phyloP scores from a whole-genome alignment of 2,797 vertebrate genomes.

The Mus minutoides region DNA sequence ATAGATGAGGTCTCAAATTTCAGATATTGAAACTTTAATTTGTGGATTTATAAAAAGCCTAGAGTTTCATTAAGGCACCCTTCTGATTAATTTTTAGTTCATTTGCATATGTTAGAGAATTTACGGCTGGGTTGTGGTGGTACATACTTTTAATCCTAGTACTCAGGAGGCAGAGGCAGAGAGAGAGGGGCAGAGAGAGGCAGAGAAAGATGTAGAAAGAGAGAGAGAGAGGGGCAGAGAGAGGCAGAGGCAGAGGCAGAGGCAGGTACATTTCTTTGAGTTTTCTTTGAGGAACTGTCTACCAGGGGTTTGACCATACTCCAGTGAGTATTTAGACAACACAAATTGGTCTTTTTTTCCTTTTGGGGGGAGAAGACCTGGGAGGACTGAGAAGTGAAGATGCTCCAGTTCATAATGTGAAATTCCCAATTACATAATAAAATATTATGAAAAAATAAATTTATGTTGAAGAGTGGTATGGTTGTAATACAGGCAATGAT shows the following conservation, averaged over 20 bases:
- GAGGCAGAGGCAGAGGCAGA: too few species aligned
- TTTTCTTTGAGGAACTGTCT: neutral
- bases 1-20: neutral
- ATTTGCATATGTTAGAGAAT: neutral
- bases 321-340: neutral
- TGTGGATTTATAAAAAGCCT: neutral
- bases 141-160: neutral
- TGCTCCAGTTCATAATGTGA: neutral
- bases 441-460: neutral
- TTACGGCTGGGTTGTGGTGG: neutral
- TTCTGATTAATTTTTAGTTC: neutral
- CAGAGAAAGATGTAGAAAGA: too few species aligned
- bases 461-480: slow-evolving; percentile 4
- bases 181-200: too few species aligned
- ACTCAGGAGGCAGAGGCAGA: neutral
- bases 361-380: neutral
- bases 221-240: too few species aligned
- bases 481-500: neutral
- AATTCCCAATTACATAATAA: neutral
- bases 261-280: neutral
- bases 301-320: neutral
- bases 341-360: neutral
- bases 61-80: neutral
- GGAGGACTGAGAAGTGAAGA: neutral
- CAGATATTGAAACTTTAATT: neutral